phyloP scores from a whole-genome alignment of 92 coral and sea anemone genomes.

The Desmophyllum pertusum region DNA sequence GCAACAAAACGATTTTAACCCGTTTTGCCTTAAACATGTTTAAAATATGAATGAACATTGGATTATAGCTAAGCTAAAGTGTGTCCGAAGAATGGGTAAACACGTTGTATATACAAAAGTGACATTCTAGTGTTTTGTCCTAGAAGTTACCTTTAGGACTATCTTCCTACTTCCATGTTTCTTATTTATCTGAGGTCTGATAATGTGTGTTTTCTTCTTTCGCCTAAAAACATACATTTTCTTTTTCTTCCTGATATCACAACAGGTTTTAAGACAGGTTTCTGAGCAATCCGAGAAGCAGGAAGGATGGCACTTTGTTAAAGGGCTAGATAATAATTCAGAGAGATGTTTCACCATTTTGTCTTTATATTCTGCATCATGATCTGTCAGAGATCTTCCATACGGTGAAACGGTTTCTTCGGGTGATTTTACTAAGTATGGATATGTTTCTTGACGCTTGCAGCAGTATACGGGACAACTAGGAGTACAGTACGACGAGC shows the following conservation, averaged over 20 bases:
- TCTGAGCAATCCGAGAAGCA: slow-evolving; percentile 33
- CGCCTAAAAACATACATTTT: slow-evolving; percentile 40
- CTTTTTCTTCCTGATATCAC: slow-evolving; percentile 15
- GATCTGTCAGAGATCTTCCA: slow-evolving; percentile 18
- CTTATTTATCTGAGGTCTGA: background rate
- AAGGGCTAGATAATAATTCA: slow-evolving; percentile 33
- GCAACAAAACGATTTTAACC: background rate
- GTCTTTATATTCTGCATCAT: slow-evolving; percentile 31
- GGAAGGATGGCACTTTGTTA: slow-evolving; percentile 5
- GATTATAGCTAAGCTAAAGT: background rate
- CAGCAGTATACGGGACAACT: slow-evolving; percentile 32
- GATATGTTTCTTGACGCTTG: background rate
- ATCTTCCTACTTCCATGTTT: background rate
- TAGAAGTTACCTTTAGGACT: background rate
- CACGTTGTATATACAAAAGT: background rate
- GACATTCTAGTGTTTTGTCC: background rate
- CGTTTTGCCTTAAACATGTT: background rate
- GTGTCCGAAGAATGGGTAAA: background rate
- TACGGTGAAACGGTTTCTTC: slow-evolving; percentile 15
- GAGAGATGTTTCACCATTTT: slow-evolving; percentile 34
- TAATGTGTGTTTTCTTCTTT: slow-evolving; percentile 35
- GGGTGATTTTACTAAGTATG: background rate
- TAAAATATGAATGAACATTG: background rate
- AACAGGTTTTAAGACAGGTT: slow-evolving; percentile 27
- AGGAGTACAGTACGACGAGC: slow-evolving; percentile 7